Evolutionary conservation across 2,888 invertebrate species (phyloP), one percentile per base, ranked within the genome.

Genomic region (Drosophila quinaria): DNA sequence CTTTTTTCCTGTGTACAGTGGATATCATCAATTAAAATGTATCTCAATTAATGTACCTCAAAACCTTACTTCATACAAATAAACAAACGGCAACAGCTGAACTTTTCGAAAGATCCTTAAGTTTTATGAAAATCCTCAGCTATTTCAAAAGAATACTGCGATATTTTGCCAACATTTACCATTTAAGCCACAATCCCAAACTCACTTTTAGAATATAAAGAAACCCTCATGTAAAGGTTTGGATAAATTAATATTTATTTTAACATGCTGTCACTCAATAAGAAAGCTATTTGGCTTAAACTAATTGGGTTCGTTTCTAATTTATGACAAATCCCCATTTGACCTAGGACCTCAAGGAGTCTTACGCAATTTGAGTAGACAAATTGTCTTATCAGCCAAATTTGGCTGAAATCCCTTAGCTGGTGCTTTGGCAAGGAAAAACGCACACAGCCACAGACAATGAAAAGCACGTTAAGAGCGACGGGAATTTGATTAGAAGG

Each of bases 351-450:
- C 42, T 55, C 31, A 35, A 17, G 25, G 33, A 61, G 37, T 31
- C 60, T 46, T 67, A 54, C 41, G 60, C 50, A 52, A 74, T 49
- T 42, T 37, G 41, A 10, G 50, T 33, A 59, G 37, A 33, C 37
- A 72, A 74, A 60, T 9, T 13, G 37, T 49, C 46, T 77, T 51
- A 56, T 50, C 54, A 46, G 22, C 17, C 52, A 11, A 46, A 13
- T 49, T 39, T 42, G 15, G 19, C n/a, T 15, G 5, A 39, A 70
- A 61, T 77, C 56, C 56, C 46, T 8, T 22, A 22, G 35, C 56
- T 56, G 11, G 15, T 55, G 42, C 49, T 67, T 44, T 66, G 49
- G 50, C 59, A 61, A 35, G 50, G 15, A 42, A 44, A 31, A 22
- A 13, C 31, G 6, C 29, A 17, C 47, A 47, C 25, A 58, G 4